These are phyloP conservation scores for Typhlichthys eigenmanni DNA, from an alignment of 2,797 vertebrate species.

Conservation along the genomic window DNA sequence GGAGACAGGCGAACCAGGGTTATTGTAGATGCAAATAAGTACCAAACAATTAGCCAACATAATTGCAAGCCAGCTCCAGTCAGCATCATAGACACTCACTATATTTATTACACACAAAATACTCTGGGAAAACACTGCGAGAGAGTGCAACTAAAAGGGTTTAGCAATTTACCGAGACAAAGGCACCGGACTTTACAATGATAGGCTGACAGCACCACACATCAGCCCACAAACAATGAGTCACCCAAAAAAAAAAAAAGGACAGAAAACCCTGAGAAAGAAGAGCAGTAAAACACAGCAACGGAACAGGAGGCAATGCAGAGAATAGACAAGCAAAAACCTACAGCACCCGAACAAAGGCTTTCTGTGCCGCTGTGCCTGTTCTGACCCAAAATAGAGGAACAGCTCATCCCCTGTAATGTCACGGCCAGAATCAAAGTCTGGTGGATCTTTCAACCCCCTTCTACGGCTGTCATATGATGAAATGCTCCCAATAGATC, in stretches of 20 bases:
- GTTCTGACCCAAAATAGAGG: conserved; percentile 49
- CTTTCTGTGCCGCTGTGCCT: conserved; percentile 42
- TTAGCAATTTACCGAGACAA: conserved; percentile 44
- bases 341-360: conserved; percentile 53
- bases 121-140: background rate
- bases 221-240: conserved; percentile 51
- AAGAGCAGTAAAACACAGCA: conserved; percentile 21
- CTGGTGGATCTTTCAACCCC: conserved; percentile 10
- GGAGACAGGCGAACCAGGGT: conserved; percentile 29
- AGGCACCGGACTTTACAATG: conserved; percentile 22
- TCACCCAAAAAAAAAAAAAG: conserved; percentile 34
- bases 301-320: conserved; percentile 15
- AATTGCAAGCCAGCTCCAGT: no score
- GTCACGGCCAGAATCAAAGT: background rate
- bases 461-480: conserved; percentile 51
- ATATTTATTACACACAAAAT: conserved; percentile 5
- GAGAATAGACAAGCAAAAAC: conserved; percentile 28
- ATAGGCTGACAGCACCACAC: conserved; percentile 36
- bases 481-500: conserved; percentile 49
- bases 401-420: conserved; percentile 39
- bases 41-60: background rate
- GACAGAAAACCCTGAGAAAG: conserved; percentile 27
- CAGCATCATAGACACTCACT: no score
- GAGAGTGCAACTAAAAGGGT: conserved; percentile 18
- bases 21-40: conserved; percentile 18